Evolutionary conservation across 2,888 invertebrate genomes (phyloP).

Genomic region (Chrysodeixis includens): DNA sequence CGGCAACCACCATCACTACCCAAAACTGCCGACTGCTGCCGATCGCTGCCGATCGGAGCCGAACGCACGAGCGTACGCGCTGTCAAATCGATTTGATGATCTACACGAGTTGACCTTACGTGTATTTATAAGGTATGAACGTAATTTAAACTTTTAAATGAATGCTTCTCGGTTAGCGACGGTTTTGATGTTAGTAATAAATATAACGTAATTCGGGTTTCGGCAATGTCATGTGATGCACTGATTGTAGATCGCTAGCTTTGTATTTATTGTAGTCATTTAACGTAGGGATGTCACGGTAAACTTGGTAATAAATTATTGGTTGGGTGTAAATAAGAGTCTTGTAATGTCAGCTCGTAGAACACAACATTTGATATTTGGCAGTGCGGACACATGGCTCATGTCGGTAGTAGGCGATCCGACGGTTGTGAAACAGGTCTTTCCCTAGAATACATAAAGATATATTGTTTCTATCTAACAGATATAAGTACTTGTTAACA

Average conservation of each 20-base stretch:
- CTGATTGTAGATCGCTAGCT: slow-evolving; percentile 8
- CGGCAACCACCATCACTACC: neutral
- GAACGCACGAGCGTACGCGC: neutral
- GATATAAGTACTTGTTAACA: slow-evolving; percentile 48
- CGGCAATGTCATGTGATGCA: neutral
- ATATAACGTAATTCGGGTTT: neutral
- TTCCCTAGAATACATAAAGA: slow-evolving; percentile 25
- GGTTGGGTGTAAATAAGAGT: slow-evolving; percentile 5
- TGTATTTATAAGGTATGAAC: slow-evolving; percentile 9
- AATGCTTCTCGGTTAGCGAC: slow-evolving; percentile 3
- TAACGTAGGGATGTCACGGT: slow-evolving; percentile 3
- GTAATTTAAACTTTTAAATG: slow-evolving; percentile 6
- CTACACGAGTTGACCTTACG: neutral
- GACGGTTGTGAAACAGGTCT: slow-evolving; percentile 48
- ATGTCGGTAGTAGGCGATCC: slow-evolving; percentile 6
- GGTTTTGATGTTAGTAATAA: neutral
- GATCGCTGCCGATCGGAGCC: neutral
- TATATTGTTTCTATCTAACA: slow-evolving; percentile 44
- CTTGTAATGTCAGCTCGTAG: neutral
- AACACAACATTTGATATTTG: slow-evolving; percentile 11
- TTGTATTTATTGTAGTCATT: neutral
- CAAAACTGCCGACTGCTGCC: neutral
- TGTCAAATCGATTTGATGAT: slow-evolving; percentile 17
- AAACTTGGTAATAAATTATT: slow-evolving; percentile 9
- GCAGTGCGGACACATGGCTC: slow-evolving; percentile 6